Conservation (phyloP, 2,797 vertebrate genomes). For the Benthosema pterotum region DNA sequence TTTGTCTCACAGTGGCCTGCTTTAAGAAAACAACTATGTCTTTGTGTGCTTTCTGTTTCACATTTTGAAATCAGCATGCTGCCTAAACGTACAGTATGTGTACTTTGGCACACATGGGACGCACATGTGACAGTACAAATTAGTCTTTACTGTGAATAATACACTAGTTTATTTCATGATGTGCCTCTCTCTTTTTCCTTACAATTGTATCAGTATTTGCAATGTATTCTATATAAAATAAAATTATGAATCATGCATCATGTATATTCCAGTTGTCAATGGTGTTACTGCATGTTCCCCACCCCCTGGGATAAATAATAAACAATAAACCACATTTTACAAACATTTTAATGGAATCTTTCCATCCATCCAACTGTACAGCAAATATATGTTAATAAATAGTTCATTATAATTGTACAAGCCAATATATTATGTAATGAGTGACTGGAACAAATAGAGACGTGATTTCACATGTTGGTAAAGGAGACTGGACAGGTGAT, state of each 20-base stretch:
- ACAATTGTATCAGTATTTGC: not conserved
- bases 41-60: not conserved
- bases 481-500: slow-evolving; percentile 38
- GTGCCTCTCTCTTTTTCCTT: not conserved
- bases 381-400: slow-evolving; percentile 78
- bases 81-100: not conserved
- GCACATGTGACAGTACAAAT: no score
- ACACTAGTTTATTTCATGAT: not conserved
- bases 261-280: not conserved
- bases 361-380: slow-evolving; percentile 73
- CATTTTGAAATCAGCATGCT: not conserved
- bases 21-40: not conserved
- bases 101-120: not conserved
- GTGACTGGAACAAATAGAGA: slow-evolving; percentile 65
- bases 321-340: slow-evolving; percentile 50
- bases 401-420: slow-evolving; percentile 75
- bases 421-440: slow-evolving; percentile 71
- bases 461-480: slow-evolving; percentile 55
- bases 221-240: slow-evolving; percentile 7
- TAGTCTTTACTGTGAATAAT: no score
- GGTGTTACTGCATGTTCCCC: no score
- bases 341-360: slow-evolving; percentile 78
- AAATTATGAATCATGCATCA: not conserved
- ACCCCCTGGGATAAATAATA: slow-evolving; percentile 4
- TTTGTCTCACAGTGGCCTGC: slow-evolving; percentile 26